Percentiles rank a stretch among this genome's conserved stretches.
Evolutionary conservation across 2,888 invertebrate genomes (phyloP).

Genomic region (Geotrupes spiniger): DNA sequence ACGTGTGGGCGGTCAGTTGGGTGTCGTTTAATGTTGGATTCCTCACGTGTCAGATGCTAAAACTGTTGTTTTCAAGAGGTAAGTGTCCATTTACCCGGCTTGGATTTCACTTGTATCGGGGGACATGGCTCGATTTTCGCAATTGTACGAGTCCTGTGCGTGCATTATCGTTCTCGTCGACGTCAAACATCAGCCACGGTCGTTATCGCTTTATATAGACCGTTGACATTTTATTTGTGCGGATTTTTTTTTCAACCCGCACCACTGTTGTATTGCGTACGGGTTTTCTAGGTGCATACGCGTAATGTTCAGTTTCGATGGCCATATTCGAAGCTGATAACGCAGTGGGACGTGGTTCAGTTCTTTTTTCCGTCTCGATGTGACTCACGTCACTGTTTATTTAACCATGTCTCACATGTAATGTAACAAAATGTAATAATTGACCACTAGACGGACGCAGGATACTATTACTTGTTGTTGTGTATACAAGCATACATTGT

Average conservation of each 20-base stretch:
- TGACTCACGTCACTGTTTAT: too few relatives aligned
- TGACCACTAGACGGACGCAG: too few relatives aligned
- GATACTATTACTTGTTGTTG: too few relatives aligned
- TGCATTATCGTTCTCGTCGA: not conserved
- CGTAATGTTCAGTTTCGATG: not conserved
- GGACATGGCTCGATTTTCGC: slow-evolving; percentile 5
- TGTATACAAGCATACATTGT: too few relatives aligned
- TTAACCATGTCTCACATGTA: too few relatives aligned
- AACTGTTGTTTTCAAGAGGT: slow-evolving; percentile 16
- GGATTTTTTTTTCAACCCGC: not conserved
- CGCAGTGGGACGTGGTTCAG: not conserved
- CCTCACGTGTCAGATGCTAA: slow-evolving; percentile 24
- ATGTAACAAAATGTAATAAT: too few relatives aligned
- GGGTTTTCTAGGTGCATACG: not conserved
- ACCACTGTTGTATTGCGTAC: not conserved
- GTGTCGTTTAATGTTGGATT: slow-evolving; percentile 18
- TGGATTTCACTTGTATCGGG: not conserved
- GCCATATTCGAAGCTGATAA: slow-evolving; percentile 5
- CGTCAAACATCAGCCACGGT: not conserved
- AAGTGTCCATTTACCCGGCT: slow-evolving; percentile 10
- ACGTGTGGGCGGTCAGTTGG: slow-evolving; percentile 20
- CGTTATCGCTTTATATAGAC: not conserved
- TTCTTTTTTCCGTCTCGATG: too few relatives aligned
- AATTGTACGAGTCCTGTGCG: not conserved
- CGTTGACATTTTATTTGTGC: not conserved